A percentile compares a stretch with the other conserved stretches of the same genome.
Conservation (phyloP, 2,113 vertebrate genomes). For the Ascaphus truei region DNA sequence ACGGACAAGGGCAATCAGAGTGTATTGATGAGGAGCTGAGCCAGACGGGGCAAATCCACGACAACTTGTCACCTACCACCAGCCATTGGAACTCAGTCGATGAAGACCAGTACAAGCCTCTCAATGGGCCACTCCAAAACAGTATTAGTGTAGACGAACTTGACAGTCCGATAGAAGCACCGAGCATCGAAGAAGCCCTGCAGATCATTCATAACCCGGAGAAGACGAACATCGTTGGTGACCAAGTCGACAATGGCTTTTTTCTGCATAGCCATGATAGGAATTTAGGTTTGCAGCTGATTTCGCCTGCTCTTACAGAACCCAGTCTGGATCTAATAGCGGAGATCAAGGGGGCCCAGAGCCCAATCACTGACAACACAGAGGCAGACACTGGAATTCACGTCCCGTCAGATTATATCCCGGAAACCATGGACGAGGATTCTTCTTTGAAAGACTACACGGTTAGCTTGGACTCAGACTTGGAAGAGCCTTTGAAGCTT, state of each 20-base stretch:
- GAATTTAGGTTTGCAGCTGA: slow-evolving; percentile 59
- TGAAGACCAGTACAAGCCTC: slow-evolving; percentile 51
- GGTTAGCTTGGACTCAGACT: slow-evolving; percentile 89
- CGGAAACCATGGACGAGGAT: slow-evolving; percentile 91
- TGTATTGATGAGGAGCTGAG: slow-evolving; percentile 82
- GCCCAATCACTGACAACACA: slow-evolving; percentile 77
- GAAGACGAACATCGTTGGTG: slow-evolving; percentile 62
- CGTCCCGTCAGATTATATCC: slow-evolving; percentile 89
- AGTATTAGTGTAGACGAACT: slow-evolving; percentile 65
- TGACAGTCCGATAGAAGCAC: slow-evolving; percentile 67
- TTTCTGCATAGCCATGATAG: slow-evolving; percentile 82
- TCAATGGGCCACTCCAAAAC: slow-evolving; percentile 72
- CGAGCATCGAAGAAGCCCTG: slow-evolving; percentile 88
- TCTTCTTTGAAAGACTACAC: slow-evolving; percentile 92
- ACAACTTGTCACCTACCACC: slow-evolving; percentile 28
- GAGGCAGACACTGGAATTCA: slow-evolving; percentile 94
- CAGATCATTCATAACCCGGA: slow-evolving; percentile 85
- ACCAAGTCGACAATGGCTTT: slow-evolving; percentile 81
- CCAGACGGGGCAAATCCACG: slow-evolving; percentile 44
- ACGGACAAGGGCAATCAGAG: slow-evolving; percentile 70
- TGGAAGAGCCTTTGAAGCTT: slow-evolving; percentile 72
- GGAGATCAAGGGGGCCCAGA: slow-evolving; percentile 71
- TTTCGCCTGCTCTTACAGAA: slow-evolving; percentile 41
- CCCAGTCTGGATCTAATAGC: slow-evolving; percentile 64
- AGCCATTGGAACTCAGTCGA: slow-evolving; percentile 48